These are phyloP conservation scores for Loris lydekkerianus DNA, from an alignment of 2,797 vertebrate genomes.

Conservation along the genomic window DNA sequence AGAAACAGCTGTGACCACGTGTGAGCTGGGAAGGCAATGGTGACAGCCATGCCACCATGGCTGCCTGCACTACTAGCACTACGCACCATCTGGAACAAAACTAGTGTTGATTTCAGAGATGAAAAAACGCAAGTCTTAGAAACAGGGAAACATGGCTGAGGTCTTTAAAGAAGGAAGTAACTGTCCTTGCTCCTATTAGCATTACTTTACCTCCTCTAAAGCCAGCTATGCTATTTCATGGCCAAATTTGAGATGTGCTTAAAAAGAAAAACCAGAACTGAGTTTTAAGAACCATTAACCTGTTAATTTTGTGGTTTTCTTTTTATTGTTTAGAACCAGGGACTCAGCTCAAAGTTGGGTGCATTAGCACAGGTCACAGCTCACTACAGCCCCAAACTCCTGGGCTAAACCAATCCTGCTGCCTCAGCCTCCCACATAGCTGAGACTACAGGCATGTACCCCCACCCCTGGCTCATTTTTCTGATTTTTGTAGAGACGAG, in stretches of 20 bases:
- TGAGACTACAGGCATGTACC: background rate
- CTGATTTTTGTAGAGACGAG: background rate
- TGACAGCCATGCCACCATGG: background rate
- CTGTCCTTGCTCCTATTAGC: accelerated
- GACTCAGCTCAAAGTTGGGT: background rate
- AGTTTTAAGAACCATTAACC: background rate
- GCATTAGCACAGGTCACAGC: background rate
- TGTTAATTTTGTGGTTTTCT: background rate
- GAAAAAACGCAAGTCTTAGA: background rate
- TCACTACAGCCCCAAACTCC: background rate
- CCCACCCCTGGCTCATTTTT: background rate
- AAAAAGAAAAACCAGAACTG: background rate
- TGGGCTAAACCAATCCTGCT: background rate
- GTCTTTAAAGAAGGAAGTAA: accelerated
- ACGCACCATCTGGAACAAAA: accelerated
- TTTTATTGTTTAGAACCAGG: background rate
- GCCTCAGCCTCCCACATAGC: background rate
- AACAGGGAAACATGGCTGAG: background rate
- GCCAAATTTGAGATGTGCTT: background rate
- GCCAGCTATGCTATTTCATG: accelerated
- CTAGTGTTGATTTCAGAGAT: accelerated
- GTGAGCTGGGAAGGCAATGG: accelerated
- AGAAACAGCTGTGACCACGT: background rate
- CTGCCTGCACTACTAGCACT: accelerated
- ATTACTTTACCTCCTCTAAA: accelerated